A percentile compares a stretch with the other conserved stretches of the same genome.
These are phyloP conservation scores for Phoeniculus purpureus DNA, from an alignment of 2,797 vertebrate species.

Conservation along the genomic window DNA sequence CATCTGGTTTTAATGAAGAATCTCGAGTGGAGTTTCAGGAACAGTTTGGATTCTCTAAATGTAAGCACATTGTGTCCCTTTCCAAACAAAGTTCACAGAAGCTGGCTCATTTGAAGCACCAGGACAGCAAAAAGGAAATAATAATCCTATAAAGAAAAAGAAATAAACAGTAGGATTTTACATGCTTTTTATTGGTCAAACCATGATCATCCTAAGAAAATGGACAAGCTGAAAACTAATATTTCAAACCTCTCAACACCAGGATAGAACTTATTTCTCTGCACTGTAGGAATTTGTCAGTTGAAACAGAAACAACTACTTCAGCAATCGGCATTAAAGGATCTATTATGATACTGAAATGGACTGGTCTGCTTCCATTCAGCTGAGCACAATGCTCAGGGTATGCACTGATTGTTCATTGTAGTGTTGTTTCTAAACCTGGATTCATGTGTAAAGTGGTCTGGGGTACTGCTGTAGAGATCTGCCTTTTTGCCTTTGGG, in stretches of 20 bases:
- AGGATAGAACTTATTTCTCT: not conserved
- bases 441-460: not conserved
- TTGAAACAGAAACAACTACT: slow-evolving; percentile 11
- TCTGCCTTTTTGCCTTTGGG: not conserved
- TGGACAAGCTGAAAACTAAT: not conserved
- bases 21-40: not conserved
- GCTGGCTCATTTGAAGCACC: not conserved
- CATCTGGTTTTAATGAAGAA: slow-evolving; percentile 10
- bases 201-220: not conserved
- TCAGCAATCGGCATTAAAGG: slow-evolving; percentile 2
- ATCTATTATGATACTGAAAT: not conserved
- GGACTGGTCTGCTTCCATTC: not conserved
- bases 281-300: not conserved
- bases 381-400: not conserved
- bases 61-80: not conserved
- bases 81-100: slow-evolving; percentile 23
- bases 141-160: not conserved
- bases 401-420: not conserved
- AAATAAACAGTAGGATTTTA: not conserved
- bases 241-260: not conserved
- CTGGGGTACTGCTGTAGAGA: not conserved
- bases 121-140: not conserved
- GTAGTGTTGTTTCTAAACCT: not conserved
- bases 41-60: not conserved
- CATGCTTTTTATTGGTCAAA: not conserved